Evolutionary conservation across 2,888 invertebrate species (phyloP).

Genomic region (Zootermopsis nevadensis): DNA sequence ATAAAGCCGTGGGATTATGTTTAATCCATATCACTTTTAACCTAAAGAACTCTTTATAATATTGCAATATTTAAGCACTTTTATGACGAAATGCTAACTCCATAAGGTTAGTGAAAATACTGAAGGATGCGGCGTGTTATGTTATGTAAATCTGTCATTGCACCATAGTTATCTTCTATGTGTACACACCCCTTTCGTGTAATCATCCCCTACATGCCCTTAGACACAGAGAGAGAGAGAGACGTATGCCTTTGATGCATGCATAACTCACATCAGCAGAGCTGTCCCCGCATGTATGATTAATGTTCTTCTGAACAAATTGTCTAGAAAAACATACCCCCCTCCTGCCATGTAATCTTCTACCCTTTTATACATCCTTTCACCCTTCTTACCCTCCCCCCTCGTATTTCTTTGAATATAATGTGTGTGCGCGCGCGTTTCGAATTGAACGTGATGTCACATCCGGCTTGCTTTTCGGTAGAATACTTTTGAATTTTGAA

Average conservation of each 20-base stretch:
- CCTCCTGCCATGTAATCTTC: slow-evolving; percentile 50
- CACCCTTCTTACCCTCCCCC: slow-evolving; percentile 45
- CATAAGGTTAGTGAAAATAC: no score
- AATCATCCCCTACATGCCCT: slow-evolving; percentile 36
- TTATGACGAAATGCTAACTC: no score
- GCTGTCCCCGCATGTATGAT: slow-evolving; percentile 54
- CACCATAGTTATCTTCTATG: slow-evolving; percentile 11
- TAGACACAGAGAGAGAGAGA: neutral
- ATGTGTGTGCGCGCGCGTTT: slow-evolving; percentile 41
- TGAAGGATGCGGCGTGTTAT: neutral
- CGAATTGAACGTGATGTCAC: slow-evolving; percentile 53
- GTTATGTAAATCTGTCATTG: neutral
- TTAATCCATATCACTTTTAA: no score
- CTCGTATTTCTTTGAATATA: slow-evolving; percentile 15
- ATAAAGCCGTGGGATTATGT: no score
- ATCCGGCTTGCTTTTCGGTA: slow-evolving; percentile 46
- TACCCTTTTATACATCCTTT: slow-evolving; percentile 47
- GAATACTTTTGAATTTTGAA: slow-evolving; percentile 44
- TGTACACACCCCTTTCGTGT: slow-evolving; percentile 42
- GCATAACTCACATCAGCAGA: slow-evolving; percentile 16
- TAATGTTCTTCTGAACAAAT: slow-evolving; percentile 58
- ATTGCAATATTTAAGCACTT: no score
- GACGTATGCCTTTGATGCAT: slow-evolving; percentile 36
- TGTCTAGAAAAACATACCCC: slow-evolving; percentile 57
- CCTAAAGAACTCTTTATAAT: no score